Evolutionary conservation across 2,113 vertebrate genomes (phyloP).

Genomic region (Callithrix jacchus): DNA sequence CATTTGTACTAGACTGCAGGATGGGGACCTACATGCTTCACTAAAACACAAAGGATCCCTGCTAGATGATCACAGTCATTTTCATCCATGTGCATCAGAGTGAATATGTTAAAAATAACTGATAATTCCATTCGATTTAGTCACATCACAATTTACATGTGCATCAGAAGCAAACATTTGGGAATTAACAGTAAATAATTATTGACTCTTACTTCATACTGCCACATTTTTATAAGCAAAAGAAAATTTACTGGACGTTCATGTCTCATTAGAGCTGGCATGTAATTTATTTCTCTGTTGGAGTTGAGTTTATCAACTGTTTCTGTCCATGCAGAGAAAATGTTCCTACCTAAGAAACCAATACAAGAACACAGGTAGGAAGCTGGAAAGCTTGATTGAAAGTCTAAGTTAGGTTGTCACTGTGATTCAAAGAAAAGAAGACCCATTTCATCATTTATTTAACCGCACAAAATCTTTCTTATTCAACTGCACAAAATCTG

Average conservation of each 20-base stretch:
- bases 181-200: slow-evolving; percentile 85
- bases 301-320: slow-evolving; percentile 84
- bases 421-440: slow-evolving; percentile 51
- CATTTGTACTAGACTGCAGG: not conserved
- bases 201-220: slow-evolving; percentile 71
- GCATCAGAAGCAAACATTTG: slow-evolving; percentile 72
- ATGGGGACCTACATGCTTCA: not conserved
- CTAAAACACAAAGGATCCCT: slow-evolving; percentile 8
- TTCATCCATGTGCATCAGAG: slow-evolving; percentile 41
- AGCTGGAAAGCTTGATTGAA: slow-evolving; percentile 83
- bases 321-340: slow-evolving; percentile 85
- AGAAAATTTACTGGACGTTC: slow-evolving; percentile 80
- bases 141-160: slow-evolving; percentile 59
- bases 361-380: slow-evolving; percentile 81
- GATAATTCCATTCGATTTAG: slow-evolving; percentile 58
- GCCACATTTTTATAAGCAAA: slow-evolving; percentile 76
- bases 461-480: slow-evolving; percentile 24
- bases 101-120: slow-evolving; percentile 69
- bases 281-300: slow-evolving; percentile 88
- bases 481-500: slow-evolving; percentile 5
- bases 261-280: slow-evolving; percentile 84
- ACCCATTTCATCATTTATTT: not conserved
- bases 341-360: slow-evolving; percentile 82
- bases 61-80: not conserved
- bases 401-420: slow-evolving; percentile 68